These are phyloP conservation scores for Hymenochirus boettgeri DNA, from an alignment of 2,113 vertebrate species.

Conservation along the genomic window DNA sequence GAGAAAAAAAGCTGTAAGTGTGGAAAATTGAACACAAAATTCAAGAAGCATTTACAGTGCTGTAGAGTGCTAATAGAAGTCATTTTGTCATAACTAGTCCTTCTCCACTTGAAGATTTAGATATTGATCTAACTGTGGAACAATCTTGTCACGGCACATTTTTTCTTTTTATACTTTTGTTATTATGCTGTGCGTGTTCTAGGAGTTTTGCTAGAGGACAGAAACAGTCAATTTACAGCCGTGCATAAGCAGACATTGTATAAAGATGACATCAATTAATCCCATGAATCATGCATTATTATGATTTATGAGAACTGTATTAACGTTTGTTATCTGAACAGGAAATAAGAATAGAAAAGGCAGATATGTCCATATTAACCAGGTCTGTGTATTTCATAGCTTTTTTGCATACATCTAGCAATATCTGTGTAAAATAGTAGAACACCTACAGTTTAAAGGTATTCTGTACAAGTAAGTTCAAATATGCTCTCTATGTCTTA, in stretches of 20 bases:
- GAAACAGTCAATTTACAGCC: not conserved
- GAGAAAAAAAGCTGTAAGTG: conserved; percentile 17
- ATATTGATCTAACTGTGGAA: conserved; percentile 12
- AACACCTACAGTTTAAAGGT: no score
- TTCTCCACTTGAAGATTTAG: conserved; percentile 1
- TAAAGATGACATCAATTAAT: not conserved
- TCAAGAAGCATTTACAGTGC: conserved; percentile 8
- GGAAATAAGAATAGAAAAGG: no score
- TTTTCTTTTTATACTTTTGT: not conserved
- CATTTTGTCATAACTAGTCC: not conserved
- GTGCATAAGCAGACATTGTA: not conserved
- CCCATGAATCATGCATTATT: not conserved
- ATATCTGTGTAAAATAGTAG: no score
- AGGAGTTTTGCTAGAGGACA: not conserved
- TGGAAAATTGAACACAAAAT: conserved; percentile 34
- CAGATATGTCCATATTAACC: no score
- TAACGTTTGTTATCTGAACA: no score
- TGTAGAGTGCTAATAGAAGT: conserved; percentile 27
- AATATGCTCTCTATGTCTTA: no score
- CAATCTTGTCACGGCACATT: not conserved
- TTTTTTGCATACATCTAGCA: no score
- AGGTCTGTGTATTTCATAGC: no score
- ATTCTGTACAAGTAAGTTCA: no score
- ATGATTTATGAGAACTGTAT: not conserved
- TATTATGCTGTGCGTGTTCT: not conserved